A percentile compares a stretch with the other conserved stretches of the same genome.
Conservation (phyloP, 2,797 vertebrate genomes). For the Fistularia tabacaria region DNA sequence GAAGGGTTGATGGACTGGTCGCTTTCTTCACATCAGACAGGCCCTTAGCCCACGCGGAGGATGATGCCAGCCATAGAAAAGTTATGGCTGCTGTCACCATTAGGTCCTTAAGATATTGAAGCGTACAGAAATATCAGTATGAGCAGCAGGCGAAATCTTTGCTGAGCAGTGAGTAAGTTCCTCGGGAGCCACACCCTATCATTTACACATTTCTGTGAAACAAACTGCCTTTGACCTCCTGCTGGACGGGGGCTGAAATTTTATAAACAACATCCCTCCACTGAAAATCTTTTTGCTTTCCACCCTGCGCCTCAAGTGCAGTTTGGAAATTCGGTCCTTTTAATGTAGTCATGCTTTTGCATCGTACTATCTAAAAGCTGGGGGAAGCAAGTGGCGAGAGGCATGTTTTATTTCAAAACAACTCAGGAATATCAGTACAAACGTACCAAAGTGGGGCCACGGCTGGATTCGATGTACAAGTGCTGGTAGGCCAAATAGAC, state of each 20-base stretch:
- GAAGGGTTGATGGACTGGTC: slow-evolving; percentile 62
- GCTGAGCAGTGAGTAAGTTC: background rate
- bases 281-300: too few species aligned
- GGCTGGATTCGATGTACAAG: slow-evolving; percentile 78
- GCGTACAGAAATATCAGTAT: slow-evolving; percentile 9
- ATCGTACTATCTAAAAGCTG: too few species aligned
- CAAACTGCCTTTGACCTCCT: slow-evolving; percentile 30
- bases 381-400: too few species aligned
- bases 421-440: background rate
- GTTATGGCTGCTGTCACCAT: slow-evolving; percentile 82
- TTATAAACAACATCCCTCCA: background rate
- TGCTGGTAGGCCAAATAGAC: slow-evolving; percentile 87
- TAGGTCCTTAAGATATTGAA: slow-evolving; percentile 78
- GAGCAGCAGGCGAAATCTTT: background rate
- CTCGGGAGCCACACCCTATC: slow-evolving; percentile 35
- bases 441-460: slow-evolving; percentile 82
- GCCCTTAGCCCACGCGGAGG: slow-evolving; percentile 93
- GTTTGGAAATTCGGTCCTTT: too few species aligned
- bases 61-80: slow-evolving; percentile 89
- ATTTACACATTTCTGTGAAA: slow-evolving; percentile 55
- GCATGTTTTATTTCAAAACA: too few species aligned
- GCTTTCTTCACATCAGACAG: slow-evolving; percentile 83
- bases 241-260: slow-evolving; percentile 8
- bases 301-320: too few species aligned
- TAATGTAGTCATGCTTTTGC: background rate